Conservation (phyloP, 2,797 vertebrate species). For the Semaprochilodus insignis region DNA sequence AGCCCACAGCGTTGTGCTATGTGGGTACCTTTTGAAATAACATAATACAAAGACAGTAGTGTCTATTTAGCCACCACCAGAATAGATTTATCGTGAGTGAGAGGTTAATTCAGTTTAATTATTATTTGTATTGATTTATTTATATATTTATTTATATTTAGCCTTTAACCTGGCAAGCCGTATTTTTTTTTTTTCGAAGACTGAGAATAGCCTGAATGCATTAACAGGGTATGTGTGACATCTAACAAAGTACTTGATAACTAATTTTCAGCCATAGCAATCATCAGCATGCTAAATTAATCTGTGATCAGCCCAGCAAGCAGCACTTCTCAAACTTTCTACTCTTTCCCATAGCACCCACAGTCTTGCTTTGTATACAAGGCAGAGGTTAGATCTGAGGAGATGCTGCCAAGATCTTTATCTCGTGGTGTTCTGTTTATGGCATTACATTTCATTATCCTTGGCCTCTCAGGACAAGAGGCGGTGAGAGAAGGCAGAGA, state of each 20-base stretch:
- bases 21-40: constrained; percentile 26
- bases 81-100: constrained; percentile 10
- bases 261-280: background rate
- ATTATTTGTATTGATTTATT: background rate
- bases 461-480: constrained; percentile 76
- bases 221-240: background rate
- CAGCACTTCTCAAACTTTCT: background rate
- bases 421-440: constrained; percentile 60
- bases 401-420: constrained; percentile 65
- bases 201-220: background rate
- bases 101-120: background rate
- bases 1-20: constrained; percentile 18
- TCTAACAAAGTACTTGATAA: constrained; percentile 17
- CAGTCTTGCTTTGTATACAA: constrained; percentile 19
- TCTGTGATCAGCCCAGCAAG: background rate
- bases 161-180: no score
- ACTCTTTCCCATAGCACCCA: background rate
- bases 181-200: background rate
- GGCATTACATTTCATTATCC: constrained; percentile 73
- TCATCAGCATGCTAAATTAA: background rate
- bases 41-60: constrained; percentile 39
- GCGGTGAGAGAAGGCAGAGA: constrained; percentile 71
- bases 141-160: no score
- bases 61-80: constrained; percentile 4
- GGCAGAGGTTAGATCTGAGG: constrained; percentile 64